Base-by-base conservation (phyloP, 2,888 invertebrate species). In the Ophraella communa region DNA sequence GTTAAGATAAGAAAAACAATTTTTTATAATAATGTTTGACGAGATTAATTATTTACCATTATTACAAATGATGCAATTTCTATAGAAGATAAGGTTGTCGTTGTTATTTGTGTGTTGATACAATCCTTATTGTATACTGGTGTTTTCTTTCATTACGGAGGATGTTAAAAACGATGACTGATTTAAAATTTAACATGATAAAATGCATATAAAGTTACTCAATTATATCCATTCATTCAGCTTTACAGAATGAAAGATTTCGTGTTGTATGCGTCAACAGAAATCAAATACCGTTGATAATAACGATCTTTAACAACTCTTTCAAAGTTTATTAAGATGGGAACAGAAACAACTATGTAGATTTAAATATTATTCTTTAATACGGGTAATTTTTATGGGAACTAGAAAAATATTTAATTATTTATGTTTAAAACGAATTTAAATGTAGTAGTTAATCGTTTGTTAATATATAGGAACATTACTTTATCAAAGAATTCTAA, bases 201-300 rank as follows among this genome's bases (percentile, higher is more conserved):
- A 42, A 42, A 17, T 17, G 17, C 18, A 42, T 5, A 14, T 14
- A 52, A 17, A 33, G 18, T 27, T 8, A 7, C 27, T 52, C 30
- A 51, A 51, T 27, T 51, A n/a, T 24, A 51, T 17, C 24, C 27
- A 52, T 52, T 20, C 52, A 52, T 52, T 33, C 52, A 52, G 8
- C 27, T 17, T 10, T 20, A 52, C 27, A 30, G 8, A 52, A 52
- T 52, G 52, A 52, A 52, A 33, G 52, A 52, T 27, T 33, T 27
- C 10, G 52, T 33, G 3, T 49, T 24, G 14, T 24, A 4, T 49
- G 14, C 3, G 24, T 21, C 1, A 20, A 49, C 14, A 18, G 52
- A 52, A 52, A 52, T 52, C 52, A 52, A 52, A 52, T 33, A 52
- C 33, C 30, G 1, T 17, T 11, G 33, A 33, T 18, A 52, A 30